These are phyloP conservation scores for Serrognathus titanus DNA, from an alignment of 2,888 invertebrate genomes.

Conservation along the genomic window DNA sequence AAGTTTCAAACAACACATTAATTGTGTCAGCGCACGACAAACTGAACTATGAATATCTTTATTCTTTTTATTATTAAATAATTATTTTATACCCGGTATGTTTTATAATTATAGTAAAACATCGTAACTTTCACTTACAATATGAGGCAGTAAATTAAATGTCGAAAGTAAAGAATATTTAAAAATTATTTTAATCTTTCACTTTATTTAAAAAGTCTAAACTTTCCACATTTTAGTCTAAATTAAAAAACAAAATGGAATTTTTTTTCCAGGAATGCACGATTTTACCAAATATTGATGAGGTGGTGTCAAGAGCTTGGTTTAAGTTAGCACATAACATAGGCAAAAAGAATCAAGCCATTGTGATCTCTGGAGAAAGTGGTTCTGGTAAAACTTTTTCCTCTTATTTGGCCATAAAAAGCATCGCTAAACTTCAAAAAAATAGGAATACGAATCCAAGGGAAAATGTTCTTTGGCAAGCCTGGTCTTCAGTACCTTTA, in stretches of 20 bases:
- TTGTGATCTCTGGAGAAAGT: constrained; percentile 49
- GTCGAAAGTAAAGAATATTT: too few relatives aligned
- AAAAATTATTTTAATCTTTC: not conserved
- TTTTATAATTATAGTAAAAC: not conserved
- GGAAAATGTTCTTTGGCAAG: constrained; percentile 24
- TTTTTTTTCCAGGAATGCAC: constrained; percentile 11
- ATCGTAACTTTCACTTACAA: too few relatives aligned
- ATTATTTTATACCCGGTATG: too few relatives aligned
- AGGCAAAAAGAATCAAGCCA: constrained; percentile 42
- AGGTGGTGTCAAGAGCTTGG: constrained; percentile 26
- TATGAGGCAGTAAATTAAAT: too few relatives aligned
- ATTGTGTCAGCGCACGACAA: too few relatives aligned
- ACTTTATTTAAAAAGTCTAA: not conserved
- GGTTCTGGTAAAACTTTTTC: constrained; percentile 50
- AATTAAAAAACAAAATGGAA: too few relatives aligned
- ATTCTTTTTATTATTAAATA: too few relatives aligned
- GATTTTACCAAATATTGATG: constrained; percentile 19
- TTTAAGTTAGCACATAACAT: constrained; percentile 29
- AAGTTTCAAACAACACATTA: too few relatives aligned
- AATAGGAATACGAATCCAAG: constrained; percentile 10
- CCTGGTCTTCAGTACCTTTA: constrained; percentile 28
- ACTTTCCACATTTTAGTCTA: not conserved
- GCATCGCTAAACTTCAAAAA: constrained; percentile 34
- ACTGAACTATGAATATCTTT: too few relatives aligned
- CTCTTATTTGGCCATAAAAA: constrained; percentile 43